Evolutionary conservation across 2,113 vertebrate species (phyloP), one percentile per base, ranked within the genome.

Genomic region (Sander lucioperca): DNA sequence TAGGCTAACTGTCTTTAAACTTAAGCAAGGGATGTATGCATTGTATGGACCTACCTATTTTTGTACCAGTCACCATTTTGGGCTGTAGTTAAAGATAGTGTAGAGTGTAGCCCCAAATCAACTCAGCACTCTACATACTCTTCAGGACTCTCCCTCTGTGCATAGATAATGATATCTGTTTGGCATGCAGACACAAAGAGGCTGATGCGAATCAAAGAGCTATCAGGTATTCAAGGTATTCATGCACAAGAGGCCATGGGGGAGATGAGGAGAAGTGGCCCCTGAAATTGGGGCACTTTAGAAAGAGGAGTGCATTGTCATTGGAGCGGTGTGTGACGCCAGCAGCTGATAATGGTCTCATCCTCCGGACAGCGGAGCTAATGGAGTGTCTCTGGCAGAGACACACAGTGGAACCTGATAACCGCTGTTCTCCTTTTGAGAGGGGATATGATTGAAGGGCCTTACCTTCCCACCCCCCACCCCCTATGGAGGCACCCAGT

Each of bases 301-400:
- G 48, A 83, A 79, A 91, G 67, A 89, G 61, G 59, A 83, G 66
- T 21, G 16, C 77, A 65, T 63, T 81, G 86, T 92, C 90, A 90
- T 67, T 79, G 50, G 45, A 86, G 77, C 84, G 15, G 63, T 69
- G 72, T 84, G 77, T 51, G 74, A 87, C 68, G 56, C 72, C 69
- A 81, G 74, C 74, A 43, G 72, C 74, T 70, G 68, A 77, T 68
- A 90, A 78, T 45, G 66, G 84, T 79, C 65, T 73, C 45, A 74
- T 79, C 67, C 57, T 79, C 25, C 36, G 70, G 72, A 77, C 72
- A 89, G 47, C 15, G 18, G 76, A 48, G 81, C 51, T 79, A 89
- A 87, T 85, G 50, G 79, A 80, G 69, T 4, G 23, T 15, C 33
- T 82, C 69, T 88, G 88, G 79, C 83, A 90, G 74, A 80, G 68